Percentiles rank a stretch among this genome's conserved stretches.
Evolutionary conservation across 2,888 invertebrate species (phyloP).

Genomic region (Aethes cnicana): DNA sequence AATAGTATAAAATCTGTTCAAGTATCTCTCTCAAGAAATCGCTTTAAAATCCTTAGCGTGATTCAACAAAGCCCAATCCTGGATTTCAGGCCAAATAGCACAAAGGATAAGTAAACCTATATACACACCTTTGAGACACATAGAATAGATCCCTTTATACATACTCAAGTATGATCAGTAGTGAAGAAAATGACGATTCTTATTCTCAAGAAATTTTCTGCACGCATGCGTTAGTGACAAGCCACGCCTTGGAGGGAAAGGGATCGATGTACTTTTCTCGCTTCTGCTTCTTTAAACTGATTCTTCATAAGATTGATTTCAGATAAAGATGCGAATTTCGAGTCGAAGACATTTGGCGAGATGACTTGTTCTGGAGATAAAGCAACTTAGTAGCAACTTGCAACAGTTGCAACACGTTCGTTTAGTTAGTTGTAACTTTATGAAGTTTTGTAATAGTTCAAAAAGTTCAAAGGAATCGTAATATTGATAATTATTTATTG

Average conservation of each 20-base stretch:
- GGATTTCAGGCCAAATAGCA: slow-evolving; percentile 7
- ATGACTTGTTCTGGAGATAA: background rate
- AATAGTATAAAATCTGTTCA: background rate
- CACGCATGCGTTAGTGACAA: slow-evolving; percentile 66
- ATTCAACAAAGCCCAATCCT: slow-evolving; percentile 4
- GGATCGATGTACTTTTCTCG: slow-evolving; percentile 57
- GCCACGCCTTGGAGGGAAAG: slow-evolving; percentile 68
- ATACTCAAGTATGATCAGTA: slow-evolving; percentile 57
- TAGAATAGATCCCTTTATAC: slow-evolving; percentile 41
- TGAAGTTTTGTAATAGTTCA: too few relatives aligned
- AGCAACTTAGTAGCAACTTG: background rate
- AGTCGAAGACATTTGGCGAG: slow-evolving; percentile 9
- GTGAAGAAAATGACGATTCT: slow-evolving; percentile 65
- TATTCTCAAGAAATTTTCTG: slow-evolving; percentile 67
- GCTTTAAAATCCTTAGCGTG: background rate
- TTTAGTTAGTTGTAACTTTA: too few relatives aligned
- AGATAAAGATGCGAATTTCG: slow-evolving; percentile 61
- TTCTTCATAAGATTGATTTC: slow-evolving; percentile 62
- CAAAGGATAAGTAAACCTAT: slow-evolving; percentile 30
- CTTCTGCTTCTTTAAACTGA: slow-evolving; percentile 52
- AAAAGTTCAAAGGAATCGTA: too few relatives aligned
- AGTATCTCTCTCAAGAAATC: background rate
- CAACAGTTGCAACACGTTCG: too few relatives aligned
- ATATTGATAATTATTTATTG: too few relatives aligned
- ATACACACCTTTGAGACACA: slow-evolving; percentile 35